Conservation (phyloP, 1,140 invertebrate species). For the Holcopasites calliopsidis region DNA sequence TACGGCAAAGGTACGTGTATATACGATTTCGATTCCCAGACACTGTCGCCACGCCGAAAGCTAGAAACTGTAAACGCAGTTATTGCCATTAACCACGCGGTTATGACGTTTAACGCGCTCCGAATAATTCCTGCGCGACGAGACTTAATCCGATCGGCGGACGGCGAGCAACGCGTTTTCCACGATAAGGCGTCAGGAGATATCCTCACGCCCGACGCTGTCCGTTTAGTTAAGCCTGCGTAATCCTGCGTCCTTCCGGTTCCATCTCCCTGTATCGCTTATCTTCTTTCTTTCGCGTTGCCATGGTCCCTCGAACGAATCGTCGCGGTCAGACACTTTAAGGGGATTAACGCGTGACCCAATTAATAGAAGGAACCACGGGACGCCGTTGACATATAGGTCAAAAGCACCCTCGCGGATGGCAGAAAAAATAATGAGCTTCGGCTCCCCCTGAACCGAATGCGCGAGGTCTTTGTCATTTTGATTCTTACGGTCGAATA, state of each 20-base stretch:
- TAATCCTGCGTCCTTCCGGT: slow-evolving; percentile 59
- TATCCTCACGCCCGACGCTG: slow-evolving; percentile 43
- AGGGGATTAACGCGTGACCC: slow-evolving; percentile 63
- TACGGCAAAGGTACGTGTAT: not conserved
- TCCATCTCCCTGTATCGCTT: slow-evolving; percentile 49
- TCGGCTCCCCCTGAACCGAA: too few relatives aligned
- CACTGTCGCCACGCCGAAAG: not conserved
- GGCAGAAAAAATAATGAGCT: slow-evolving; percentile 37
- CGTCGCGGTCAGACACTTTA: slow-evolving; percentile 35
- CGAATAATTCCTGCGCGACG: slow-evolving; percentile 1
- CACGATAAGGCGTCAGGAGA: slow-evolving; percentile 30
- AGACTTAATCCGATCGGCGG: slow-evolving; percentile 19
- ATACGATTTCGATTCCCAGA: not conserved
- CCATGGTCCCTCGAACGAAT: slow-evolving; percentile 51
- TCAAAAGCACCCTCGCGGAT: not conserved
- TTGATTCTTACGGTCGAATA: too few relatives aligned
- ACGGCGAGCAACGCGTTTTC: not conserved
- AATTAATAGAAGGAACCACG: slow-evolving; percentile 57
- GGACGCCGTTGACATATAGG: slow-evolving; percentile 51
- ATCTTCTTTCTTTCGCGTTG: slow-evolving; percentile 37
- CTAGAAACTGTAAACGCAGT: too few relatives aligned
- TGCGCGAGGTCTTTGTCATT: too few relatives aligned
- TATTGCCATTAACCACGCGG: not conserved
- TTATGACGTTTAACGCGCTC: too few relatives aligned
- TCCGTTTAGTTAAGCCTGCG: slow-evolving; percentile 60